Evolutionary conservation across 2,888 invertebrate species (phyloP).

Genomic region (Acanthacorydalis orientalis): DNA sequence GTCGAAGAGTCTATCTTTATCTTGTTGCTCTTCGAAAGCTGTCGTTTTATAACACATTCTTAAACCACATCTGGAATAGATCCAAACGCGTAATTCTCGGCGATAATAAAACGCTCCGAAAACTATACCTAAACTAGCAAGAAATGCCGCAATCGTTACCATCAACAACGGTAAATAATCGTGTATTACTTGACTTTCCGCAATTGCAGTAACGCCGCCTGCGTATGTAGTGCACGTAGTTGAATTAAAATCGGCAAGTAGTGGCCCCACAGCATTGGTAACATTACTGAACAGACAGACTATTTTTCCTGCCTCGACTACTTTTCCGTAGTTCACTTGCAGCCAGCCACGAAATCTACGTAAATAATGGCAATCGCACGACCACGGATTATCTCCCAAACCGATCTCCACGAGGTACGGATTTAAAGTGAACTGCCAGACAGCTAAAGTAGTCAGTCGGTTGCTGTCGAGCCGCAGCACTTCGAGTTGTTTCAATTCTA

Average conservation of each 20-base stretch:
- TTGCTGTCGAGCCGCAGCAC: constrained; percentile 75
- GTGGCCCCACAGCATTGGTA: constrained; percentile 50
- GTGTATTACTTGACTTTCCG: constrained; percentile 61
- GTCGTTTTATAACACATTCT: constrained; percentile 74
- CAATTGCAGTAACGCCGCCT: constrained; percentile 54
- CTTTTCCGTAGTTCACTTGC: constrained; percentile 59
- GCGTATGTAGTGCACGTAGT: constrained; percentile 59
- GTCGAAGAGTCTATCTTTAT: constrained; percentile 78
- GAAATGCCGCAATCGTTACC: constrained; percentile 60
- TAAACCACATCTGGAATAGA: constrained; percentile 70
- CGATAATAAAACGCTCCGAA: constrained; percentile 69
- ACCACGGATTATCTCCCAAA: constrained; percentile 74
- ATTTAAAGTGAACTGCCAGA: constrained; percentile 71
- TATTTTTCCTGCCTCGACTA: constrained; percentile 59
- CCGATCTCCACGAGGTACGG: constrained; percentile 77
- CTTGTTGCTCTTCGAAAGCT: constrained; percentile 62
- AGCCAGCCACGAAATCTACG: constrained; percentile 67
- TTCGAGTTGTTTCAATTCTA: constrained; percentile 63
- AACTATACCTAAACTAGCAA: constrained; percentile 57
- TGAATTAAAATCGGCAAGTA: constrained; percentile 60
- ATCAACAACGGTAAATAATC: constrained; percentile 65
- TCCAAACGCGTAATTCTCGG: constrained; percentile 68
- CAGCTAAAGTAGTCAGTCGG: constrained; percentile 61
- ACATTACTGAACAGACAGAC: constrained; percentile 60
- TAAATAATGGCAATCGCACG: constrained; percentile 76